phyloP scores from a whole-genome alignment of 2,888 invertebrate species.

The Eupeodes luniger region DNA sequence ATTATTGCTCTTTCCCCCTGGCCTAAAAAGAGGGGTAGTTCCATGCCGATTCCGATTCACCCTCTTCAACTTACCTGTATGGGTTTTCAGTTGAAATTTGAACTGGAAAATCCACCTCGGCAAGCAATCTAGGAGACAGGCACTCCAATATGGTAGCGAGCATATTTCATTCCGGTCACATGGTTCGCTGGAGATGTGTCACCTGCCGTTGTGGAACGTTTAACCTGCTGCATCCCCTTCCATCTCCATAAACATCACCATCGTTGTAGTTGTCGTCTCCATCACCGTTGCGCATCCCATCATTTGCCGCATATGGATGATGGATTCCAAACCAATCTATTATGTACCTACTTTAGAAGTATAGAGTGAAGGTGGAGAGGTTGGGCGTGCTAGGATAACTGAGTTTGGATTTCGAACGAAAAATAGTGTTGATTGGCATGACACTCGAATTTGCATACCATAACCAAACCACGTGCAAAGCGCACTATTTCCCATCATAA shows the following conservation, averaged over 20 bases:
- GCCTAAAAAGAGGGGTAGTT: background rate
- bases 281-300: constrained; percentile 51
- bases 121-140: constrained; percentile 54
- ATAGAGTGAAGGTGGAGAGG: background rate
- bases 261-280: background rate
- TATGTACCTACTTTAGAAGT: constrained; percentile 26
- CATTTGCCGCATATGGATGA: constrained; percentile 64
- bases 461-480: constrained; percentile 48
- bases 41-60: background rate
- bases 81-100: constrained; percentile 65
- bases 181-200: constrained; percentile 56
- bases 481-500: constrained; percentile 21
- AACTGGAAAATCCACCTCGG: constrained; percentile 70
- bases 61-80: constrained; percentile 12
- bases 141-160: constrained; percentile 10
- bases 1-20: constrained; percentile 37
- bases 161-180: constrained; percentile 68
- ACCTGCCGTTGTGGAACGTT: constrained; percentile 52
- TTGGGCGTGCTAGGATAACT: background rate
- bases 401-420: constrained; percentile 3
- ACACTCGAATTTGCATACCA: constrained; percentile 51
- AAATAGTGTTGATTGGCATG: constrained; percentile 66
- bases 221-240: constrained; percentile 58
- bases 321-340: constrained; percentile 67
- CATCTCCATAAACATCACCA: background rate